Conservation (phyloP, 1,140 invertebrate species). For the Listronotus oregonensis region DNA sequence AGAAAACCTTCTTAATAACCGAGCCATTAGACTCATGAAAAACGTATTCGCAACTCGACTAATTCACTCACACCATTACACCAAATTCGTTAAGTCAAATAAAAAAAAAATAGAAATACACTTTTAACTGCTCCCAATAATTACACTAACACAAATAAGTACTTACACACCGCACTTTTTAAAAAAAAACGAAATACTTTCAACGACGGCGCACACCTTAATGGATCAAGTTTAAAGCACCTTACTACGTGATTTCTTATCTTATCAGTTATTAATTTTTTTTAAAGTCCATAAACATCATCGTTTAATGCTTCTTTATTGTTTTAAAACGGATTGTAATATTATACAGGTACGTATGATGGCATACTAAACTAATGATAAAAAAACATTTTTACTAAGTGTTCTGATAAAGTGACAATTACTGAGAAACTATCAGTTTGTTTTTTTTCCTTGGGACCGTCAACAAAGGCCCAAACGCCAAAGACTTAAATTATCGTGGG, state of each 20-base stretch:
- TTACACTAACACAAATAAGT: neutral
- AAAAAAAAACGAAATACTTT: neutral
- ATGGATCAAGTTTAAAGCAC: constrained; percentile 9
- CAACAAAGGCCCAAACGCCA: too few relatives aligned
- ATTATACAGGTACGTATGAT: constrained; percentile 9
- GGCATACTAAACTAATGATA: neutral
- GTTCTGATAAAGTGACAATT: neutral
- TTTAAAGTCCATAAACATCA: constrained; percentile 25
- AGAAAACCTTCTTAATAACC: constrained; percentile 32
- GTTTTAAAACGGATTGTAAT: constrained; percentile 23
- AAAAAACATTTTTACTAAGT: neutral
- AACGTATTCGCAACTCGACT: neutral
- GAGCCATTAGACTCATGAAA: constrained; percentile 19
- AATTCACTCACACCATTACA: constrained; percentile 2
- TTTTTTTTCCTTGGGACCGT: too few relatives aligned
- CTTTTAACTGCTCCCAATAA: neutral
- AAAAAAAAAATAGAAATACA: neutral
- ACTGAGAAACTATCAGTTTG: too few relatives aligned
- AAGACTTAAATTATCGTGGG: too few relatives aligned
- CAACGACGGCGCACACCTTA: constrained; percentile 18
- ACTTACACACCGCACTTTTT: neutral
- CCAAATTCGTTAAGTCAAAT: constrained; percentile 2
- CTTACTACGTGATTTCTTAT: constrained; percentile 32
- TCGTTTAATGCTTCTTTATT: constrained; percentile 12
- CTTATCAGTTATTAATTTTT: constrained; percentile 26